A percentile compares a stretch with the other conserved stretches of the same genome.
phyloP scores from a whole-genome alignment of 2,888 invertebrate species.

The Leucophenga montana region DNA sequence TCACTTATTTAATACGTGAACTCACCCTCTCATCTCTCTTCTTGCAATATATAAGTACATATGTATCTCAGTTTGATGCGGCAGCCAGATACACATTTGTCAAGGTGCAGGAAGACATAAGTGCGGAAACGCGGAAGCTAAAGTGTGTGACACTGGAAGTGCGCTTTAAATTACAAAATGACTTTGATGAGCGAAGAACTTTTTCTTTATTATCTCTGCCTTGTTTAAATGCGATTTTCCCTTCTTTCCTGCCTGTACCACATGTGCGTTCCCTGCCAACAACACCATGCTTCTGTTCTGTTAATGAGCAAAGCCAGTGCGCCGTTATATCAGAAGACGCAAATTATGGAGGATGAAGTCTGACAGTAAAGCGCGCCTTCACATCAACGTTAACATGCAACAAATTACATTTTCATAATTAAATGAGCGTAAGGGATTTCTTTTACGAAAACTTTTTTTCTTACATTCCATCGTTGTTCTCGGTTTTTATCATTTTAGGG shows the following conservation, averaged over 20 bases:
- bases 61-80: background rate
- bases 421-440: conserved; percentile 28
- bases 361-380: conserved; percentile 15
- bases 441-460: conserved; percentile 21
- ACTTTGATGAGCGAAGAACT: conserved; percentile 21
- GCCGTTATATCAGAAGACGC: background rate
- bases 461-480: background rate
- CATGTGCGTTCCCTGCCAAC: background rate
- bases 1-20: conserved; percentile 41
- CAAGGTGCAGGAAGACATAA: conserved; percentile 1
- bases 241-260: no score
- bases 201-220: no score
- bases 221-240: no score
- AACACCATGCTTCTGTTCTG: background rate
- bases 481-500: background rate
- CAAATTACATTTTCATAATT: conserved; percentile 29
- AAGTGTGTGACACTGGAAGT: conserved; percentile 26
- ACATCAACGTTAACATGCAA: conserved; percentile 27
- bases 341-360: background rate
- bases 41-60: conserved; percentile 21
- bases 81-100: conserved; percentile 7
- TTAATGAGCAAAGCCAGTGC: conserved; percentile 16
- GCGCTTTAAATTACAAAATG: conserved; percentile 29
- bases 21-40: conserved; percentile 28
- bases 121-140: conserved; percentile 17